Evolutionary conservation across 2,797 vertebrate genomes (phyloP), one percentile per base, ranked within the genome.

Genomic region (Onychomys arenicola): DNA sequence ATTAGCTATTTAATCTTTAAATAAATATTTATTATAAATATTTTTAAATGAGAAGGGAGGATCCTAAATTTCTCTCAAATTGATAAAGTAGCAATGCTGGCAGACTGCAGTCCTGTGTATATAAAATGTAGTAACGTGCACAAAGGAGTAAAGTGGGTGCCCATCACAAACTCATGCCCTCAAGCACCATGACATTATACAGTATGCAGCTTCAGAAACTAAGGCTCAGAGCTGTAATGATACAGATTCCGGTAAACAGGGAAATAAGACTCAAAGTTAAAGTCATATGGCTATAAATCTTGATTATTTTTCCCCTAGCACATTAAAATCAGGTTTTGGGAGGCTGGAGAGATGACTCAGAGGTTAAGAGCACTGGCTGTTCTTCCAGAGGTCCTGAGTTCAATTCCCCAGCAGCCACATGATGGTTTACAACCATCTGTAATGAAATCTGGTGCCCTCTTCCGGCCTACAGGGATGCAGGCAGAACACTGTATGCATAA

Each of bases 31-130:
- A n/a, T 43, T 25, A 40, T 75, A 25, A 80, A 23, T 23, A 12
- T 80, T 52, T 32, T 78, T 5, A 34, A 63, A 91, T 77, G 8
- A 34, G 10, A 94, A 29, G 32, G 55, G 75, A 88, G 32, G 29
- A 59, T 90, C 86, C 65, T 57, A 91, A 25, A 57, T 57, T 90
- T 93, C n/a, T 65, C 46, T 95, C 75, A 69, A 92, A 90, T 40
- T 61, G 57, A 34, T 67, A 55, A 81, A 81, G 61, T 27, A 52
- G 84, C 37, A 90, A 23, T 16, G 63, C 12, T 9, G 46, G 40
- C 37, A 29, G 4, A 63, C 17, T 63, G 34, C 29, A 37, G 49
- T 52, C 10, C 52, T 88, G 8, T 32, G 52, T 40, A 11, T 12
- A 71, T 32, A 32, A 40, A 73, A 73, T 55, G 34, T 17, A 40